phyloP scores from a whole-genome alignment of 2,888 invertebrate species.

The Malthinus flaveolus region DNA sequence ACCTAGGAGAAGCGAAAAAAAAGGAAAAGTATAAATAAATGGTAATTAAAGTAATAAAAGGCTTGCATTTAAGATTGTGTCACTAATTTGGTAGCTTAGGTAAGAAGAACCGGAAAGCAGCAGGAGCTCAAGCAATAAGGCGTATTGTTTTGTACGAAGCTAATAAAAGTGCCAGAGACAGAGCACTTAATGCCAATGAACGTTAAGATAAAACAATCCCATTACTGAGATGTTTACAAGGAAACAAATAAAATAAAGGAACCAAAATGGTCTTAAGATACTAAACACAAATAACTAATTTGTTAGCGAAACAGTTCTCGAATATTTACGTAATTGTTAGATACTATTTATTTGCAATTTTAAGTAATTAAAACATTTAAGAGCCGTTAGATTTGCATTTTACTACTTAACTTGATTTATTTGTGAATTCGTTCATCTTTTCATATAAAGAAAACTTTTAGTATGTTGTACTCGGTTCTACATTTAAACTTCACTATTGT shows the following conservation, averaged over 20 bases:
- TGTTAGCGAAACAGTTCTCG: constrained; percentile 4
- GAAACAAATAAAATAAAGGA: constrained; percentile 24
- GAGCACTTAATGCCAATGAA: constrained; percentile 54
- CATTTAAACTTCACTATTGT: no score
- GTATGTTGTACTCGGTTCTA: no score
- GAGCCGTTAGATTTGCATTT: not conserved
- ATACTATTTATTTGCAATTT: constrained; percentile 2
- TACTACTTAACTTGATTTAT: not conserved
- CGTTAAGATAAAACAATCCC: constrained; percentile 54
- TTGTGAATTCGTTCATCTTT: no score
- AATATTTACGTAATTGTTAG: constrained; percentile 1
- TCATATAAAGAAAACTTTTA: no score
- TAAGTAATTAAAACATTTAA: not conserved
- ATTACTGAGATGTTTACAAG: constrained; percentile 41
- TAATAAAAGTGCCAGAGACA: constrained; percentile 52
- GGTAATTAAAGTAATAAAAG: constrained; percentile 6
- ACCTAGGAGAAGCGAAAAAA: no score
- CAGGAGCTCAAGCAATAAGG: constrained; percentile 44
- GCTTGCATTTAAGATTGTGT: constrained; percentile 32
- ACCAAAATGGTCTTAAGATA: constrained; percentile 13
- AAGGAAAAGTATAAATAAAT: not conserved
- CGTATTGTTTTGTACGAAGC: constrained; percentile 44
- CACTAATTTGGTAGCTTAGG: constrained; percentile 47
- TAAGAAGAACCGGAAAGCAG: constrained; percentile 41
- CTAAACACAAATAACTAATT: constrained; percentile 6